Base-by-base conservation (phyloP, 92 coral and sea anemone genomes). In the Phenganax marumi region DNA sequence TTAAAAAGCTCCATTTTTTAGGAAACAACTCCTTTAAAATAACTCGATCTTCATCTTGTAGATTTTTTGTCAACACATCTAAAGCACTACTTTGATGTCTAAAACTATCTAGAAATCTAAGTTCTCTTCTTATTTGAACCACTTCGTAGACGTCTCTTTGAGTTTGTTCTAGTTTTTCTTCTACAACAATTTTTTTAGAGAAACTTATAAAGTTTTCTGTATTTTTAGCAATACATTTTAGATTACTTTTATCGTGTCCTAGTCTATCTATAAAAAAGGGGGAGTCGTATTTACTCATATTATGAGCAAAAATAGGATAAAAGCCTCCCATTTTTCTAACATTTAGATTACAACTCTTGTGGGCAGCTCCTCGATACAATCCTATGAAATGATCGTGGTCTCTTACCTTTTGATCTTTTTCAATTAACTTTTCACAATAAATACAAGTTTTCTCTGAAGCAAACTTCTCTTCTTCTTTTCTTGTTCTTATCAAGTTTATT, bases 261-360 rank as follows among this genome's bases (percentile, higher is more conserved):
- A 21, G n/a, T 1, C 7, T 65, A 1, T 65, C 3, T 16, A 65
- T 23, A 22, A 65, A 65, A 19, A 65, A 65, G 12, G 2, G 72
- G 3, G 6, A 17, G 8, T 65, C 72, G 26, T 83, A 87, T 1
- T 79, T 86, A 0, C 76, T 8, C 14, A 84, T 72, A 46, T 88
- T 88, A 70, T 87, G 88, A 17, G 84, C 84, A 7, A 84, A 46
- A 10, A 87, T 88, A 8, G 90, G 90, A 19, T 57, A 58, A 12
- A 84, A 79, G 3, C 69, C 68, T 21, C 88, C 81, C 7, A 33
- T 33, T 33, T 53, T 4, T 24, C 73, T 84, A 8, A 7, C 50
- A 24, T 71, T 48, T 3, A 83, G 23, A 23, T 79, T 87, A 50
- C 90, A 87, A 0, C 2, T 23, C 2, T 87, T 75, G 12, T 87